phyloP scores from a whole-genome alignment of 2,797 vertebrate species.

The Synanceia verrucosa region DNA sequence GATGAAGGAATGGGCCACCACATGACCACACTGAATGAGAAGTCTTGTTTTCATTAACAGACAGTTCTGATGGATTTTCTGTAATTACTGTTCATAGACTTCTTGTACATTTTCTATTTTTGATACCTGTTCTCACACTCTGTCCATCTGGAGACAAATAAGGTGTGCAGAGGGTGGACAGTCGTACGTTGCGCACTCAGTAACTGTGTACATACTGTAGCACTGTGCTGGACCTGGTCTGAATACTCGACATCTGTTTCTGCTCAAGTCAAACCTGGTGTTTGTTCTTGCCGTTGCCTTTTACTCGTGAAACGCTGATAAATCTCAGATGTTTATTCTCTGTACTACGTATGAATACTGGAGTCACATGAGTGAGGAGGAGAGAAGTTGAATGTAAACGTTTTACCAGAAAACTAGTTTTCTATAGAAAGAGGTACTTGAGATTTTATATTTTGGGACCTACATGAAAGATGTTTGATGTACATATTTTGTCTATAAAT shows the following conservation, averaged over 20 bases:
- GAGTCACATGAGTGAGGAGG: conserved; percentile 85
- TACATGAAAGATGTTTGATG: conserved; percentile 92
- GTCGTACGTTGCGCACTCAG: conserved; percentile 69
- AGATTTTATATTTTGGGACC: conserved; percentile 97
- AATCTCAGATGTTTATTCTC: conserved; percentile 86
- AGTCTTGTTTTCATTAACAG: conserved; percentile 52
- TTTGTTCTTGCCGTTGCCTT: conserved; percentile 95
- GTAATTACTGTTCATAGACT: conserved; percentile 84
- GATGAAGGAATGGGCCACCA: conserved; percentile 41
- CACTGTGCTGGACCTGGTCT: conserved; percentile 88
- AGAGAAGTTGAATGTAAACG: conserved; percentile 91
- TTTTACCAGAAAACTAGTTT: conserved; percentile 91
- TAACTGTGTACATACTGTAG: conserved; percentile 82
- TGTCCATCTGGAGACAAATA: conserved; percentile 33
- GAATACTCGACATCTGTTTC: conserved; percentile 85
- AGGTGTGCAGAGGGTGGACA: conserved; percentile 50
- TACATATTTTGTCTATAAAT: conserved; percentile 98
- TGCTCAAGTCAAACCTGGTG: conserved; percentile 84
- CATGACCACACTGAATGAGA: conserved; percentile 65
- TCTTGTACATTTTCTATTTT: conserved; percentile 87
- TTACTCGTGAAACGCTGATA: conserved; percentile 93
- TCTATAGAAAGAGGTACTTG: conserved; percentile 95
- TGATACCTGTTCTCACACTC: conserved; percentile 79
- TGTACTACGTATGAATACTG: conserved; percentile 87
- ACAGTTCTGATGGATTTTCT: conserved; percentile 65